These are phyloP conservation scores for Aphis craccivora DNA, from an alignment of 1,140 invertebrate species.

Conservation along the genomic window DNA sequence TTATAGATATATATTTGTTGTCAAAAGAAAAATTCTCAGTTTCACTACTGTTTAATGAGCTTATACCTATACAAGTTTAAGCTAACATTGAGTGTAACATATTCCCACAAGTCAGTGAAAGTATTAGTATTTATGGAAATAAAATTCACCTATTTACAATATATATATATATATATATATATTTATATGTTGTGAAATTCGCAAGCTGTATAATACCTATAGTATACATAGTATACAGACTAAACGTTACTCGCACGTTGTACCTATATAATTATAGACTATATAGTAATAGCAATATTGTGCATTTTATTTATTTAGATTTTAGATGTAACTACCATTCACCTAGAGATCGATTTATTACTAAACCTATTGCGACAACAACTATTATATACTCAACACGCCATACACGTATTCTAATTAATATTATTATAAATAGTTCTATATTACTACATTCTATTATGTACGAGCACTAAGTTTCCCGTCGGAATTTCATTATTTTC, in stretches of 20 bases:
- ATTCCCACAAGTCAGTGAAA: background rate
- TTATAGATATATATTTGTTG: too few relatives aligned
- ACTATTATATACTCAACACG: background rate
- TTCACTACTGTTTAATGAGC: too few relatives aligned
- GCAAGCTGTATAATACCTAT: background rate
- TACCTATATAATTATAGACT: background rate
- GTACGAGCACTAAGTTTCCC: background rate
- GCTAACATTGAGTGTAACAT: background rate
- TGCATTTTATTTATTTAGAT: background rate
- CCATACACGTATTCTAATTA: background rate
- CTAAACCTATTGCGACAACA: background rate
- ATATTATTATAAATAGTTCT: background rate
- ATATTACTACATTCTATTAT: background rate
- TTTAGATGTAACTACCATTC: background rate
- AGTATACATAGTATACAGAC: background rate
- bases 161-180: too few relatives aligned
- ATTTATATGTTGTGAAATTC: background rate
- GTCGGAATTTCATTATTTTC: background rate
- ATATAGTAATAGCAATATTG: background rate
- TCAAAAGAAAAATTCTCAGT: too few relatives aligned
- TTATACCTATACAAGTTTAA: background rate
- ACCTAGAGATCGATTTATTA: background rate
- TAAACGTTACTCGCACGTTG: background rate
- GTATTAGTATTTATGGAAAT: slow-evolving; percentile 1
- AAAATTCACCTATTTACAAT: slow-evolving; percentile 1